Percentiles rank a stretch among this genome's conserved stretches.
phyloP scores from a whole-genome alignment of 2,888 invertebrate species.

The Torymus tubicola region DNA sequence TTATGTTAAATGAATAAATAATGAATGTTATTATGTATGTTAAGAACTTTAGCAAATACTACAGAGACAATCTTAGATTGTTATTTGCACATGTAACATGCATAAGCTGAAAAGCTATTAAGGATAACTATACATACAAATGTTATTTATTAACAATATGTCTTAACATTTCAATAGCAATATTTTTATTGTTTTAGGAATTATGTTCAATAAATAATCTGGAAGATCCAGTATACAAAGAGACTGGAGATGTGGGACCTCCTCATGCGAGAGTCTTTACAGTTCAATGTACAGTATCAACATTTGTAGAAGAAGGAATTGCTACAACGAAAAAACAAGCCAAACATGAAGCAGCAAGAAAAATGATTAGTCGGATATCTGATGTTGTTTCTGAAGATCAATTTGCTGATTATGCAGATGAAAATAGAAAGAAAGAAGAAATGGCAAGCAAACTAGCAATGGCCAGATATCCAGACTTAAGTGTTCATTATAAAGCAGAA shows the following conservation, averaged over 20 bases:
- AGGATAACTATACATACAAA: too few relatives aligned
- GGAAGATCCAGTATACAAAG: constrained; percentile 78
- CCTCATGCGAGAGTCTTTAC: constrained; percentile 83
- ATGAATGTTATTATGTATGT: too few relatives aligned
- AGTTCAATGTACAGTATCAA: constrained; percentile 78
- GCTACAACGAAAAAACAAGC: constrained; percentile 83
- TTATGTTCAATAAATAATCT: constrained; percentile 76
- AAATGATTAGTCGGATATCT: constrained; percentile 69
- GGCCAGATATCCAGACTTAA: constrained; percentile 58
- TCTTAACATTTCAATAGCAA: constrained; percentile 29
- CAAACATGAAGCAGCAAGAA: constrained; percentile 80
- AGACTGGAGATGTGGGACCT: constrained; percentile 82
- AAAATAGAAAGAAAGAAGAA: constrained; percentile 47
- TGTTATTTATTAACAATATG: background rate
- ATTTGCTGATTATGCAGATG: constrained; percentile 8
- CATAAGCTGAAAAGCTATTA: too few relatives aligned
- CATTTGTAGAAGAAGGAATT: constrained; percentile 78
- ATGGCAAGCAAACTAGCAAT: constrained; percentile 52
- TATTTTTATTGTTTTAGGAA: constrained; percentile 61
- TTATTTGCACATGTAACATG: too few relatives aligned
- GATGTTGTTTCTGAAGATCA: constrained; percentile 62
- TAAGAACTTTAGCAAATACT: too few relatives aligned
- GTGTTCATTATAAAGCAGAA: constrained; percentile 30
- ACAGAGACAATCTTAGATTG: too few relatives aligned
- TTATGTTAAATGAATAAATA: too few relatives aligned